phyloP scores from a whole-genome alignment of 2,113 vertebrate genomes.

The Eonycteris spelaea region DNA sequence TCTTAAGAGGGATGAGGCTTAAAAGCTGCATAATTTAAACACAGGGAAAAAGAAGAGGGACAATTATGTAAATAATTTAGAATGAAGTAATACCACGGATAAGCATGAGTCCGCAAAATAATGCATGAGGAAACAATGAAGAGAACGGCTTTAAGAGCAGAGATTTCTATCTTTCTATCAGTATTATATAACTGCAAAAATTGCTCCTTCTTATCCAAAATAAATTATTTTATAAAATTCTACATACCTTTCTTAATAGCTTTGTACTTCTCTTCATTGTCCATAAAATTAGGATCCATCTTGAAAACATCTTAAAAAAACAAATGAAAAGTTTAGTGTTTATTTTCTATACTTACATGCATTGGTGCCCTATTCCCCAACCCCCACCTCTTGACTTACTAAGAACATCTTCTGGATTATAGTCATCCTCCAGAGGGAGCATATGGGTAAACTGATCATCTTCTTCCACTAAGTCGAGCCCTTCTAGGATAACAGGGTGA shows the following conservation, averaged over 20 bases:
- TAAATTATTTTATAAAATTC: slow-evolving; percentile 17
- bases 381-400: slow-evolving; percentile 83
- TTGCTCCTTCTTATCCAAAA: background rate
- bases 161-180: background rate
- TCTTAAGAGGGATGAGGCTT: slow-evolving; percentile 1
- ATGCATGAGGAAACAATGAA: background rate
- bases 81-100: background rate
- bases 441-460: slow-evolving; percentile 99
- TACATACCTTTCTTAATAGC: slow-evolving; percentile 92
- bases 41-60: background rate
- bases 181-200: background rate
- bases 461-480: slow-evolving; percentile 96
- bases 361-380: background rate
- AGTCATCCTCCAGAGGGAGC: slow-evolving; percentile 97
- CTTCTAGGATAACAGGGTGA: slow-evolving; percentile 92
- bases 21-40: background rate
- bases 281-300: slow-evolving; percentile 95
- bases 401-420: slow-evolving; percentile 93
- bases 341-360: slow-evolving; percentile 9
- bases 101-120: background rate
- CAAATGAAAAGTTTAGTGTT: background rate
- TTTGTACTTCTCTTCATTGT: slow-evolving; percentile 98
- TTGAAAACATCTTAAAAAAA: slow-evolving; percentile 94
- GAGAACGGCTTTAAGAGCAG: background rate
- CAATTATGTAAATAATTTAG: background rate